Base-by-base conservation (phyloP, 2,888 invertebrate genomes). In the Coenonympha arcania region DNA sequence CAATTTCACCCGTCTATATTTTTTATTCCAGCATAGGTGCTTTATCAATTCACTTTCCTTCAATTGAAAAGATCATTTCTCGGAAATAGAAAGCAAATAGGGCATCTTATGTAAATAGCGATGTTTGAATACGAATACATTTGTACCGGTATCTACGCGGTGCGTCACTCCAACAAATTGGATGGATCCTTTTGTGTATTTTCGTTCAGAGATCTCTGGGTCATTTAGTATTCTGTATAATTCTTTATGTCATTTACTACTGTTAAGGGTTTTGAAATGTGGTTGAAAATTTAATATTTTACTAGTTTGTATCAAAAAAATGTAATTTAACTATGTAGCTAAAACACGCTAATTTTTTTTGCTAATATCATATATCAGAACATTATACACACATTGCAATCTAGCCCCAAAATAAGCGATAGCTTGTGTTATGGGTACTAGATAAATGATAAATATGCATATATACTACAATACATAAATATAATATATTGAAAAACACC, bases 81-180 rank as follows among this genome's bases (percentile, higher is more conserved):
- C 60, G 54, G 57, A 63, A 62, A 74, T 71, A 72, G 66, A 73
- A 71, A 73, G 73, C 69, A 76, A 71, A 76, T 64, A 68, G 60
- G 59, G 60, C 62, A 71, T 70, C 65, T 72, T 69, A 73, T 69
- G 67, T 71, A 74, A 73, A 76, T 64, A 71, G 63, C 59, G 57
- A 59, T 65, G 62, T 62, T 61, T 61, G 66, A 61, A 64, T 63
- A 63, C 58, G 56, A 59, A 24, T 55, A 60, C 64, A 61, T 64
- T 64, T 64, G 62, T 64, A 58, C 54, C 58, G 58, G 63, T 59
- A 18, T 28, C 41, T 22, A 33, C n/a, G n/a, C n/a, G n/a, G n/a
- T n/a, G n/a, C 33, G 43, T 33, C 61, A 63, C 63, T 64, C 58
- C 54, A 49, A 52, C 59, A 69, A 69, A 69, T 70, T 70, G 69